These are phyloP conservation scores for Spodoptera picta DNA, from an alignment of 2,888 invertebrate species.

Conservation along the genomic window DNA sequence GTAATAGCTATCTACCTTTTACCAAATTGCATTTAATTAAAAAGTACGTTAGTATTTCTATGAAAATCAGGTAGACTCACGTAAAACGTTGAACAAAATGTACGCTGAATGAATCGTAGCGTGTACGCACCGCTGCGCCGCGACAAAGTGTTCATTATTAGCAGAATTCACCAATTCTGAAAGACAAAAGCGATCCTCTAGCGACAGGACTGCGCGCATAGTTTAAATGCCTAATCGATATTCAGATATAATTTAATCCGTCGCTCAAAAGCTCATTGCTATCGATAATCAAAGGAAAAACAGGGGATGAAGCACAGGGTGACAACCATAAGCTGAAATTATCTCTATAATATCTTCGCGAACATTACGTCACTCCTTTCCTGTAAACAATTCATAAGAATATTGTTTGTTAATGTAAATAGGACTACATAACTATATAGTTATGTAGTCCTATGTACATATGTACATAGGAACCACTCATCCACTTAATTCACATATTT, in stretches of 20 bases:
- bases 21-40: conserved; percentile 7
- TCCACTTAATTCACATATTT: conserved; percentile 58
- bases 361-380: neutral
- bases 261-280: conserved; percentile 53
- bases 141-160: conserved; percentile 74
- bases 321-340: conserved; percentile 12
- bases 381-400: conserved; percentile 11
- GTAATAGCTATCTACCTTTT: neutral
- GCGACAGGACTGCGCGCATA: conserved; percentile 62
- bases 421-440: too few species aligned
- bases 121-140: conserved; percentile 64
- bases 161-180: conserved; percentile 68
- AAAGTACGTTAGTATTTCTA: conserved; percentile 24
- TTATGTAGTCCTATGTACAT: too few species aligned
- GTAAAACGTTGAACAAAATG: conserved; percentile 45
- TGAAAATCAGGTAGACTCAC: conserved; percentile 36
- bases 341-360: neutral
- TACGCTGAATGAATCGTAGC: conserved; percentile 50
- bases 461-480: conserved; percentile 22
- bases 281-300: conserved; percentile 48
- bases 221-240: conserved; percentile 70
- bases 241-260: conserved; percentile 66
- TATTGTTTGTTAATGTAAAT: conserved; percentile 8
- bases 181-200: conserved; percentile 72
- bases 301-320: conserved; percentile 15